Evolutionary conservation across 2,113 vertebrate genomes (phyloP).

Genomic region (Ancistrus triradiatus): DNA sequence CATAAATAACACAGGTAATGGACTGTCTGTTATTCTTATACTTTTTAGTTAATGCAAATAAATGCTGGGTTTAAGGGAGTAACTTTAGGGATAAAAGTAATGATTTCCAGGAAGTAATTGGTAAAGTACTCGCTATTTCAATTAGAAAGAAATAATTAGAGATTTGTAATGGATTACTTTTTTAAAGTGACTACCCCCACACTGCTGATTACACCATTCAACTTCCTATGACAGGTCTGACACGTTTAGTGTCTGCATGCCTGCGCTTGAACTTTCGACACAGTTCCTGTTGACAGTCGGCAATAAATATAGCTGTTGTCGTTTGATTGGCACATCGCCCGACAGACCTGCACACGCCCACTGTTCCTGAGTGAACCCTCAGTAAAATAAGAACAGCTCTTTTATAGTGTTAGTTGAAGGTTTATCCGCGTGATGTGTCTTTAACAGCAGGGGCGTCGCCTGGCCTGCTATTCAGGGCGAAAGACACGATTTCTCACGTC

Average conservation of each 20-base stretch:
- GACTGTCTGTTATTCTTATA: too few relatives aligned
- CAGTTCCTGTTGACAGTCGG: constrained; percentile 9
- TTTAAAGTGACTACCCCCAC: too few relatives aligned
- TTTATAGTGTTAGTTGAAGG: constrained; percentile 11
- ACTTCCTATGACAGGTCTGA: too few relatives aligned
- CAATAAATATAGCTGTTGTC: constrained; percentile 23
- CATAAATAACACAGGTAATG: too few relatives aligned
- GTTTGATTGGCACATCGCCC: constrained; percentile 16
- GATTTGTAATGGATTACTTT: too few relatives aligned
- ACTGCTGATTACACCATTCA: too few relatives aligned
- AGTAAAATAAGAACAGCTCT: constrained; percentile 32
- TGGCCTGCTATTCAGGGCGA: not conserved
- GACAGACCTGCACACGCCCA: constrained; percentile 31
- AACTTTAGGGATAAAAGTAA: too few relatives aligned
- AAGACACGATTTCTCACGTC: not conserved
- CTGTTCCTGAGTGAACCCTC: constrained; percentile 16
- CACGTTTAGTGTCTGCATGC: not conserved
- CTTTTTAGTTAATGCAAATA: too few relatives aligned
- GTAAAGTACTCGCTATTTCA: too few relatives aligned
- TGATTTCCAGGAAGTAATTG: too few relatives aligned
- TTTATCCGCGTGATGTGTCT: constrained; percentile 19
- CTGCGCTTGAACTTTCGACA: constrained; percentile 18
- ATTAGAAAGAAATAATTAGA: too few relatives aligned
- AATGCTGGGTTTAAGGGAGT: too few relatives aligned
- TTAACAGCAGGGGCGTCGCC: constrained; percentile 20